Conservation (phyloP, 1,140 invertebrate genomes). For the Coptotermes formosanus region DNA sequence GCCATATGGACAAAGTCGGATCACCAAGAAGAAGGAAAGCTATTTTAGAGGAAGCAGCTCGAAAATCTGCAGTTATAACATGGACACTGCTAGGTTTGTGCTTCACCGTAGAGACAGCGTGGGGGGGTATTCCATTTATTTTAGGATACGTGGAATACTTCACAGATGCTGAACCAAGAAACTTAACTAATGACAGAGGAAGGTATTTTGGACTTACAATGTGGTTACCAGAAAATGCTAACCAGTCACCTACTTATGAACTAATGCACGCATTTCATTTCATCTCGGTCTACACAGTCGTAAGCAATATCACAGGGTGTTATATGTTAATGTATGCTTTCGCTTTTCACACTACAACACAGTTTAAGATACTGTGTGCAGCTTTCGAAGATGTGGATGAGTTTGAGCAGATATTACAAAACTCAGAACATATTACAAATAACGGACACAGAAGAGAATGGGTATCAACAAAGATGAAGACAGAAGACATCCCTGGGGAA, state of each 20-base stretch:
- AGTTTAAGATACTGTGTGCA: conserved; percentile 2
- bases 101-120: background rate
- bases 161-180: background rate
- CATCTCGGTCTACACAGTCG: background rate
- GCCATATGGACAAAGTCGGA: background rate
- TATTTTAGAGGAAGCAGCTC: background rate
- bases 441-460: too few species aligned
- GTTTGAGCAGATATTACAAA: background rate
- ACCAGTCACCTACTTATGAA: background rate
- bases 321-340: background rate
- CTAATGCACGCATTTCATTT: background rate
- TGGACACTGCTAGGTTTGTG: background rate
- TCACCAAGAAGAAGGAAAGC: background rate
- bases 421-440: too few species aligned
- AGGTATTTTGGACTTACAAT: background rate
- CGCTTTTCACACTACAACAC: background rate
- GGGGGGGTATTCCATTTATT: background rate
- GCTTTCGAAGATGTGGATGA: background rate
- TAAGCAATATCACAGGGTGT: background rate
- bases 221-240: background rate
- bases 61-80: background rate
- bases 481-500: background rate
- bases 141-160: background rate
- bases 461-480: background rate
- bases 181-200: background rate